Base-by-base conservation (phyloP, 2,113 vertebrate genomes). In the Choloepus hoffmanni region DNA sequence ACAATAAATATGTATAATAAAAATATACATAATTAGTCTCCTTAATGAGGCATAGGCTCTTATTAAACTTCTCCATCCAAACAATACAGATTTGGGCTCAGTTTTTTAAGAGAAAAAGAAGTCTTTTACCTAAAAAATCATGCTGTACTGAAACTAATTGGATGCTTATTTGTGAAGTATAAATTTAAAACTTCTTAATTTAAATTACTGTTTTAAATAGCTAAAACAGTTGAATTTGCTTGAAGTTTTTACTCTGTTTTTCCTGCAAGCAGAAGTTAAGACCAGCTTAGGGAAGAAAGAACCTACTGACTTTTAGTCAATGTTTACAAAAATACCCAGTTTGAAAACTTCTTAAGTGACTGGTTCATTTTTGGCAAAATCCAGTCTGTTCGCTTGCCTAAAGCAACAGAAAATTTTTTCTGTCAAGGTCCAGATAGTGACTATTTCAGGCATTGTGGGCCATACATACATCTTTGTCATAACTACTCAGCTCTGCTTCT, bases 11-110 rank as follows among this genome's bases (percentile, higher is more conserved):
- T 48, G 24, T 77, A 16, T 40, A 93, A 76, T 50, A 94, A 84
- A 89, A 92, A 62, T n/a, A 45, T n/a, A 87, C 36, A n/a, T 76
- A 82, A 77, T 28, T 68, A 63, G 21, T 92, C 33, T 76, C 79
- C 67, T 76, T 62, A 74, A 26, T 63, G 90, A 53, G 53, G 94
- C 1, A 48, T 8, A 72, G n/a, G 11, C 43, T 70, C 70, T 81
- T 90, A 82, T n/a, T 77, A 94, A 95, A 95, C 76, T 26, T 58
- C 79, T 83, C 43, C 13, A 40, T 23, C 15, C 19, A 90, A 72
- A 96, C 53, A 88, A 88, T 33, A 89, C 72, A 68, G n/a, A 96
- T 53, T 68, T 48, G 84, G 84, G 30, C 23, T 94, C n/a, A 63
- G 0, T 63, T 94, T 92, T 89, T 84, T 68, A 78, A 79, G 0